These are phyloP conservation scores for Lochmaea capreae DNA, from an alignment of 2,888 invertebrate genomes.

Conservation along the genomic window DNA sequence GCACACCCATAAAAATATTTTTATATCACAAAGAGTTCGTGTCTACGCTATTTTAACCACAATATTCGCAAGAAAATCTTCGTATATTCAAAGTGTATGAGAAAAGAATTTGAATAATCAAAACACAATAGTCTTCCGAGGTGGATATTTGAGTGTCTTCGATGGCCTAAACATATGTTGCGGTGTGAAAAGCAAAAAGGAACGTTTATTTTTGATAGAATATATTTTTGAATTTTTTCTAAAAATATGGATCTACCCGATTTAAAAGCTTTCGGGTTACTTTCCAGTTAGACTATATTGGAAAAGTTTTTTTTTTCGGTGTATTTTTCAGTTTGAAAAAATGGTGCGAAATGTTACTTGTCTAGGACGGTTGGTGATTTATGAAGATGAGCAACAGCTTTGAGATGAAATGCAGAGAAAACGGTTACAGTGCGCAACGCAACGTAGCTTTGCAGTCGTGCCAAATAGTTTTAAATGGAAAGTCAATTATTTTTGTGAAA, in stretches of 20 bases:
- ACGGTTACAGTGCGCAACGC: too few species aligned
- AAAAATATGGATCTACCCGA: neutral
- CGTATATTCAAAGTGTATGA: constrained; percentile 22
- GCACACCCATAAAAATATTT: neutral
- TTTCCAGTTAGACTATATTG: neutral
- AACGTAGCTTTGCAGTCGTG: too few species aligned
- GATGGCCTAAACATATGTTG: constrained; percentile 1
- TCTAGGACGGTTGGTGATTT: too few species aligned
- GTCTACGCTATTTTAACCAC: constrained; percentile 23
- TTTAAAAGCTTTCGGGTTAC: neutral
- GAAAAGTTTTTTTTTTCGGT: too few species aligned
- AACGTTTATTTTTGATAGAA: constrained; percentile 1
- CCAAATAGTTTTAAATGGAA: too few species aligned
- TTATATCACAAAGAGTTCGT: constrained; percentile 12
- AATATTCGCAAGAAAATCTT: constrained; percentile 24
- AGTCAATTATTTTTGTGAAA: too few species aligned
- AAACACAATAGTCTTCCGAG: constrained; percentile 20
- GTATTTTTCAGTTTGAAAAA: too few species aligned
- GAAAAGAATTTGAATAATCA: constrained; percentile 29
- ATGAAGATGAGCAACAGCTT: too few species aligned
- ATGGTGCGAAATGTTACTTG: too few species aligned
- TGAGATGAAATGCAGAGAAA: too few species aligned
- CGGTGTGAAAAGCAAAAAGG: neutral
- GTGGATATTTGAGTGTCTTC: neutral
- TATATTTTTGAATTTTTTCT: neutral